phyloP scores from a whole-genome alignment of 2,113 vertebrate genomes.

The Entomyzon cyanotis region DNA sequence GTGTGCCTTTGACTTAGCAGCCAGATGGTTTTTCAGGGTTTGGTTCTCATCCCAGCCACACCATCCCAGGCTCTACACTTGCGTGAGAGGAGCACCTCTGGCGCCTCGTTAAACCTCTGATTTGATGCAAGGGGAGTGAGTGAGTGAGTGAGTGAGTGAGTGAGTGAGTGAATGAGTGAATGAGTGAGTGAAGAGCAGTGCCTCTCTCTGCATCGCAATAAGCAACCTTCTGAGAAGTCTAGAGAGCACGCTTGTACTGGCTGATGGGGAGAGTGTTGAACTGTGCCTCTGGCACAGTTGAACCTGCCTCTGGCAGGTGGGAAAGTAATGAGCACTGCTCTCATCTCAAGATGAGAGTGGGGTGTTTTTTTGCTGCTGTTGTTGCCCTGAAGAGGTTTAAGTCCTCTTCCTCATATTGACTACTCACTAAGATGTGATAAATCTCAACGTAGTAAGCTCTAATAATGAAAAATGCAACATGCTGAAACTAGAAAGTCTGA shows the following conservation, averaged over 20 bases:
- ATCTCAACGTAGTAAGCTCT: background rate
- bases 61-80: background rate
- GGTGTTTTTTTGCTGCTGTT: background rate
- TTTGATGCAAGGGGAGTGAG: background rate
- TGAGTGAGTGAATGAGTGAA: background rate
- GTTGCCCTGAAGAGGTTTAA: background rate
- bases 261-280: accelerated
- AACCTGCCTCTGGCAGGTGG: background rate
- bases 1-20: background rate
- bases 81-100: background rate
- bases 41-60: background rate
- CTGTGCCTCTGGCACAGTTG: background rate
- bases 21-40: background rate
- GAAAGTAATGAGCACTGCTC: background rate
- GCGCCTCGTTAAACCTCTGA: background rate
- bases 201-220: background rate
- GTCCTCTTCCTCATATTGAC: background rate
- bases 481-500: background rate
- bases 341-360: background rate
- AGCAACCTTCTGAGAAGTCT: background rate
- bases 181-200: no score
- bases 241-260: accelerated
- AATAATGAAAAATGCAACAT: background rate
- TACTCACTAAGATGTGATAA: background rate
- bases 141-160: background rate